Base-by-base conservation (phyloP, 37 sponge, comb jelly and placozoan genomes). In the Amphimedon queenslandica region DNA sequence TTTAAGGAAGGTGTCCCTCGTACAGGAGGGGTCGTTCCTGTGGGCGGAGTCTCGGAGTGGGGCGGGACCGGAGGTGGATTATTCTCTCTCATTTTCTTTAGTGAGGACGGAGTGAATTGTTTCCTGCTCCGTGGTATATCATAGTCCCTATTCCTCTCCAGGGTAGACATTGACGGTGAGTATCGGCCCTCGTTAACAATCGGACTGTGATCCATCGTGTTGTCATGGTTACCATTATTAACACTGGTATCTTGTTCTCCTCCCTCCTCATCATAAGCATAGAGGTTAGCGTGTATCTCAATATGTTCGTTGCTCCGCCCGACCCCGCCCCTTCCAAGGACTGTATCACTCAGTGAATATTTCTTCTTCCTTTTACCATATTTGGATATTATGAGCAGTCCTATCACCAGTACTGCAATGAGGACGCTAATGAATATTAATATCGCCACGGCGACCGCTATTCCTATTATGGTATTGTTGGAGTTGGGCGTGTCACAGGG, bases 261-360 rank as follows among this genome's bases (percentile, higher is more conserved):
- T 60, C 61, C 61, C 28, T 60, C 61, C 28, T 60, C 61, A 60
- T 60, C 5, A 60, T 60, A 60, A n/a, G 5, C 5, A n/a, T 60
- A 60, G 5, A 60, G 24, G 21, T 60, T 60, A 25, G 61, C 21
- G 27, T 60, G 61, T 11, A 60, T 60, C 28, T 60, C 61, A 60
- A 25, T n/a, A 5, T 60, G 27, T 5, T 60, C 61, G 5, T 6
- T n/a, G 28, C 5, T 25, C 21, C 5, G 5, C 5, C 5, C 5
- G 5, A 25, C 24, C 21, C 5, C 61, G n/a, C n/a, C n/a, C n/a
- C n/a, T n/a, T n/a, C n/a, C n/a, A n/a, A n/a, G n/a, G n/a, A n/a
- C n/a, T n/a, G n/a, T n/a, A n/a, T n/a, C n/a, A 25, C 5, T 60
- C 27, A 60, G 61, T n/a, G 5, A 6, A 60, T n/a, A 60, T 6